Percentiles rank a stretch among this genome's conserved stretches.
phyloP scores from a whole-genome alignment of 2,113 vertebrate species.

The Tachysurus vachellii region DNA sequence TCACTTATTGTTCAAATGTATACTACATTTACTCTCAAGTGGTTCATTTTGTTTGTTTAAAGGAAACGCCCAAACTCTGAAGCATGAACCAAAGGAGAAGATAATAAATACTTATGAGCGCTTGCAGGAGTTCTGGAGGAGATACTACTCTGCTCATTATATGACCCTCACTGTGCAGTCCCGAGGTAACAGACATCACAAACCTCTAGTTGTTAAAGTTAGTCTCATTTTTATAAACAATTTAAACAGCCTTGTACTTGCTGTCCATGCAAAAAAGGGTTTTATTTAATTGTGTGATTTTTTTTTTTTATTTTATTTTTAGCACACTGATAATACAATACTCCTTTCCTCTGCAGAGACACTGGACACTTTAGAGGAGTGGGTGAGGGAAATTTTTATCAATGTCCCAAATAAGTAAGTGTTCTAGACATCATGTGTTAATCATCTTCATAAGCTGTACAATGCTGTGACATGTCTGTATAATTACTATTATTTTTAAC shows the following conservation, averaged over 20 bases:
- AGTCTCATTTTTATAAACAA: neutral
- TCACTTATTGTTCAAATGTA: neutral
- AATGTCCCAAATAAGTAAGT: constrained; percentile 92
- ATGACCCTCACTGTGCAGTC: constrained; percentile 96
- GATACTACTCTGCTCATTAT: constrained; percentile 91
- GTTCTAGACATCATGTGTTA: neutral
- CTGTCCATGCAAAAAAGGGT: neutral
- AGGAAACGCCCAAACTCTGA: constrained; percentile 92
- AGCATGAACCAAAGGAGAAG: constrained; percentile 84
- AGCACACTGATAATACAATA: neutral
- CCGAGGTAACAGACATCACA: constrained; percentile 77
- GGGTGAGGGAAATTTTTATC: constrained; percentile 92
- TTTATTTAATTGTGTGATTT: neutral
- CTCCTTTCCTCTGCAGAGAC: constrained; percentile 73
- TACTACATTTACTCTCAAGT: neutral
- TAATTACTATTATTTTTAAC: neutral
- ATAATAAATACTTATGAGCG: constrained; percentile 87
- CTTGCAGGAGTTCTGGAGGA: constrained; percentile 88
- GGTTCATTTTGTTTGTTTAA: constrained; percentile 4
- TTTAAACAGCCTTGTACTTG: neutral
- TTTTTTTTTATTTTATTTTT: neutral
- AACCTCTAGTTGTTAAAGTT: neutral
- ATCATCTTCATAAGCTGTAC: neutral
- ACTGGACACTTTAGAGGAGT: constrained; percentile 91
- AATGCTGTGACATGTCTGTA: neutral